Evolutionary conservation across 2,113 vertebrate species (phyloP), one percentile per base, ranked within the genome.

Genomic region (Hiodon alosoides): DNA sequence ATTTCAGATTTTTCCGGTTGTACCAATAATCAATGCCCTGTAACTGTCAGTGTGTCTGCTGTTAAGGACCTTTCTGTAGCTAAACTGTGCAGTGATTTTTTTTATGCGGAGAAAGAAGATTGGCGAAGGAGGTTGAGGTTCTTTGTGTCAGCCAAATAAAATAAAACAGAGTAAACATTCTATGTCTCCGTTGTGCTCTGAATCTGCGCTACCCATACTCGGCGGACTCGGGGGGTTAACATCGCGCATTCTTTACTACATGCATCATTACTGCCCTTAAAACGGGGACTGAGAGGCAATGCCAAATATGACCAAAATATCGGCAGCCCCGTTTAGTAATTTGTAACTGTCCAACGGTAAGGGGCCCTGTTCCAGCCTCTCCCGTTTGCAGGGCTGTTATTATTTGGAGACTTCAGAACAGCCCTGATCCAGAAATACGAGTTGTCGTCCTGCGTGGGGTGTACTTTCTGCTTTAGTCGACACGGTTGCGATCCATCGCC

Each of bases 281-380:
- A 54, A 48, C 68, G 3, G 51, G 5, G 69, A 67, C 16, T 73
- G 74, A 70, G 58, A 47, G 67, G 58, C 71, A 78, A 47, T 50
- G 69, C 77, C 77, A 79, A 77, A 79, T 79, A 77, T 72, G 77
- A 79, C 50, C 70, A 78, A 74, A 71, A 17, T 71, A 68, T 78
- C 72, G 48, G 67, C 31, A 46, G 10, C 14, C 57, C 53, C 7
- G 17, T 68, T 69, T 46, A 68, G 67, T 60, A 5, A 48, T 78
- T 65, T 60, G 48, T 72, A 51, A 72, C 46, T 72, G 54, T 48
- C 16, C 50, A 60, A 17, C 5, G 48, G 7, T 7, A 14, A 13
- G 17, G 67, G 16, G 64, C 31, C 46, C n/a, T 31, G 31, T 31
- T 31, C 31, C 31, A 31, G 31, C 31, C 31, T 31, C 31, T 31